Evolutionary conservation across 2,113 vertebrate species (phyloP).

Genomic region (Varanus salvator): DNA sequence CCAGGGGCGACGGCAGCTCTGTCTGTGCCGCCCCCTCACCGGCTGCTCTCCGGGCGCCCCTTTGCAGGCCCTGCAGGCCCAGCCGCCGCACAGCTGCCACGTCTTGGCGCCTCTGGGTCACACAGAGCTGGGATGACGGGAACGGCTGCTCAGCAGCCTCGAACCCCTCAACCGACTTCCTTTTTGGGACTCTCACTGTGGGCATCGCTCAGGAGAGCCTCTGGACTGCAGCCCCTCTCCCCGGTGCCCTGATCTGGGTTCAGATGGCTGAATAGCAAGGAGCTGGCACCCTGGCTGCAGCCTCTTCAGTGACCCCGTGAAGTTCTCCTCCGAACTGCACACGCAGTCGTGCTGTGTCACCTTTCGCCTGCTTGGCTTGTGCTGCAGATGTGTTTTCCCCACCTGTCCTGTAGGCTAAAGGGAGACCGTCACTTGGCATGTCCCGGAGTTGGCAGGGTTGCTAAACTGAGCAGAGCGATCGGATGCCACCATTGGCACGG

Average conservation of each 20-base stretch:
- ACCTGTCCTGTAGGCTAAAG: background rate
- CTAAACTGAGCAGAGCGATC: background rate
- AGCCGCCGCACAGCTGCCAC: too few relatives aligned
- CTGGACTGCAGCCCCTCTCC: too few relatives aligned
- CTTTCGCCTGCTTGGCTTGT: background rate
- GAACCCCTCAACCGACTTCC: background rate
- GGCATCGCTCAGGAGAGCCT: too few relatives aligned
- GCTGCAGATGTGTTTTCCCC: background rate
- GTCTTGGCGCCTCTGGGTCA: too few relatives aligned
- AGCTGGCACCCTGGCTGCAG: too few relatives aligned
- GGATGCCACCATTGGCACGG: background rate
- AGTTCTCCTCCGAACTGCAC: background rate
- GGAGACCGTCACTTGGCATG: background rate
- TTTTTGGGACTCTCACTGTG: background rate
- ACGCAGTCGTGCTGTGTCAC: fast-evolving
- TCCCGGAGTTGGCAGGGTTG: background rate
- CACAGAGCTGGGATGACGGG: background rate
- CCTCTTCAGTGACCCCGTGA: background rate
- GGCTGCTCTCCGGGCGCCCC: too few relatives aligned
- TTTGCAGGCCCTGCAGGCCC: too few relatives aligned
- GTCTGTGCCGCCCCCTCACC: too few relatives aligned
- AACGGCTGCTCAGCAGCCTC: background rate
- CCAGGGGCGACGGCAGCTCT: too few relatives aligned
- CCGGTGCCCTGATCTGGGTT: background rate
- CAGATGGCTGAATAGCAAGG: background rate